A percentile compares a stretch with the other conserved stretches of the same genome.
Conservation (phyloP, 2,888 invertebrate genomes). For the Agrilus mali region DNA sequence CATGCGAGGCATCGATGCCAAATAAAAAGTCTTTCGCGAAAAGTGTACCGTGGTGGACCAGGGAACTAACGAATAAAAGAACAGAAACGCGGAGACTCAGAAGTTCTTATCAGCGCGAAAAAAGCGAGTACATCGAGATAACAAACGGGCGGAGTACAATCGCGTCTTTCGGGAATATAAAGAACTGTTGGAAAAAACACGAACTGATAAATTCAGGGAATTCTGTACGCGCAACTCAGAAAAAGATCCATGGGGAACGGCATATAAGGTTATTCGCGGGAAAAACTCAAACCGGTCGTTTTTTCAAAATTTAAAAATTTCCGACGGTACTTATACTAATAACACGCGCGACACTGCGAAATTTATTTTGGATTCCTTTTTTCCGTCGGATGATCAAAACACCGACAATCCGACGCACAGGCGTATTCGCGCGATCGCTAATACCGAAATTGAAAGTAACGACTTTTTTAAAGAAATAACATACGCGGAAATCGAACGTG, state of each 20-base stretch:
- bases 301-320: neutral
- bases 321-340: neutral
- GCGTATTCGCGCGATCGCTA: neutral
- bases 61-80: no score
- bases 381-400: constrained; percentile 3
- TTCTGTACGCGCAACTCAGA: constrained; percentile 1
- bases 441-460: neutral
- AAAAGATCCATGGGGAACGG: constrained; percentile 7
- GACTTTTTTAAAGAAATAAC: neutral
- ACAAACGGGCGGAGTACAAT: neutral
- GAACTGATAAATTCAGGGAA: constrained; percentile 3
- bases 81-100: no score
- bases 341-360: neutral
- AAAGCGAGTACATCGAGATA: no score
- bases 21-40: no score
- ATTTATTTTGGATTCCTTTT: neutral
- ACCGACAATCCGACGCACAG: neutral
- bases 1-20: no score
- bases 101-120: no score
- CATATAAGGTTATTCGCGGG: constrained; percentile 1
- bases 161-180: neutral
- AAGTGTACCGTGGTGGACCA: no score
- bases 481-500: neutral
- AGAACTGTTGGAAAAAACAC: neutral
- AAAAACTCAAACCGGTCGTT: neutral